phyloP scores from a whole-genome alignment of 2,888 invertebrate species.

The Prosapia bicincta region DNA sequence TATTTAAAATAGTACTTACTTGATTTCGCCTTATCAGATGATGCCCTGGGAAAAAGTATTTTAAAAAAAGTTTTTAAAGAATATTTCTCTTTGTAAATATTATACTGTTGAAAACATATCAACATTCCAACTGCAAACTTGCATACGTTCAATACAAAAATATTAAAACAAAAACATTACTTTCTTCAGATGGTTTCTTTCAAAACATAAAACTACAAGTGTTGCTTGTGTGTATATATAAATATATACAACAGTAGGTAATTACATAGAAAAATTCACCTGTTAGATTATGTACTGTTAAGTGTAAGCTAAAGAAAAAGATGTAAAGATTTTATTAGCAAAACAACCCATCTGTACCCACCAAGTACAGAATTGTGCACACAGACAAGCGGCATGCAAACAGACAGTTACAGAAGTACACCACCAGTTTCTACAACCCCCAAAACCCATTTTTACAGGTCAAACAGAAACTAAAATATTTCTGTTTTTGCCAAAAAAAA shows the following conservation, averaged over 20 bases:
- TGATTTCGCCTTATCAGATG: neutral
- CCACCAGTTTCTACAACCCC: neutral
- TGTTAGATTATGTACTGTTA: neutral
- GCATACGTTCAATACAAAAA: neutral
- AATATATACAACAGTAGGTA: neutral
- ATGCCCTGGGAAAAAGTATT: neutral
- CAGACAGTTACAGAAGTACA: neutral
- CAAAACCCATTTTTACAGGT: neutral
- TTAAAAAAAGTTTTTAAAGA: neutral
- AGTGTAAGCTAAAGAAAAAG: neutral
- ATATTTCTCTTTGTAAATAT: neutral
- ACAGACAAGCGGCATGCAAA: neutral
- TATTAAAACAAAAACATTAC: neutral
- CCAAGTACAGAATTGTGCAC: neutral
- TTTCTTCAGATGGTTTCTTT: neutral
- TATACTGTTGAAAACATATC: neutral
- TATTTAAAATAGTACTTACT: neutral
- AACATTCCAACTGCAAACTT: neutral
- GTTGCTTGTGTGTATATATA: neutral
- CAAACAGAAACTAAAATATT: neutral
- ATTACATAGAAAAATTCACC: neutral
- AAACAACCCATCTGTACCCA: slow-evolving; percentile 2
- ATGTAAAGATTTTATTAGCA: neutral
- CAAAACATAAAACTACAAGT: neutral
- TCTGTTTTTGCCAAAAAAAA: neutral